Evolutionary conservation across 1,140 invertebrate genomes (phyloP).

Genomic region (Diabrotica virgifera): DNA sequence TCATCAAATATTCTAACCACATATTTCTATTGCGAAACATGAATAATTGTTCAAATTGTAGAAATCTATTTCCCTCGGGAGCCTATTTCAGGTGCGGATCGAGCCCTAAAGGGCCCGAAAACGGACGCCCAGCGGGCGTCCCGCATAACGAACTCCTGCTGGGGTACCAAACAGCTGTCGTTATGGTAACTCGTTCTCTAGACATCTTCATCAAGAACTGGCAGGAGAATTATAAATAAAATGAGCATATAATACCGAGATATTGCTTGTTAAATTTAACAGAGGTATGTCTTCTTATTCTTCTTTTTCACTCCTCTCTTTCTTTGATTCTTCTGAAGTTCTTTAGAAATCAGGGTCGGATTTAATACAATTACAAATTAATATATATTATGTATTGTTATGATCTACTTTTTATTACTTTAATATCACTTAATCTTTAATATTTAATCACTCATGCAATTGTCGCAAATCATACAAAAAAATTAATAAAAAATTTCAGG

Average conservation of each 20-base stretch:
- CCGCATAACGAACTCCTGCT: constrained; percentile 44
- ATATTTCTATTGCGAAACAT: too few species aligned
- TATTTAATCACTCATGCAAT: too few species aligned
- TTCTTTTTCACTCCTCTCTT: not conserved
- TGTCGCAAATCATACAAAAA: too few species aligned
- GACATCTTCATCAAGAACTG: constrained; percentile 47
- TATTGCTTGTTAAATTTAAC: constrained; percentile 37
- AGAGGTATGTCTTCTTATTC: constrained; percentile 9
- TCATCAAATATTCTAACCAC: too few species aligned
- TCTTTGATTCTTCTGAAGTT: not conserved
- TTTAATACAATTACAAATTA: too few species aligned
- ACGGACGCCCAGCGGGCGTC: constrained; percentile 36
- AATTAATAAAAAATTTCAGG: too few species aligned
- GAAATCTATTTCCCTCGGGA: too few species aligned
- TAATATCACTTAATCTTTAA: too few species aligned
- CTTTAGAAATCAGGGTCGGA: not conserved
- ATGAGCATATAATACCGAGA: constrained; percentile 37
- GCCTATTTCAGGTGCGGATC: not conserved
- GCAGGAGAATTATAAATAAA: constrained; percentile 46
- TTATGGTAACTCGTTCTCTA: constrained; percentile 41
- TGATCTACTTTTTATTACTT: too few species aligned
- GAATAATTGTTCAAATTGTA: too few species aligned
- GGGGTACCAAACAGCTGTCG: constrained; percentile 45
- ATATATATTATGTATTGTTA: too few species aligned
- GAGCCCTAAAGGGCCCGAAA: not conserved